phyloP scores from a whole-genome alignment of 1,140 invertebrate genomes.

The Bacillus rossius region DNA sequence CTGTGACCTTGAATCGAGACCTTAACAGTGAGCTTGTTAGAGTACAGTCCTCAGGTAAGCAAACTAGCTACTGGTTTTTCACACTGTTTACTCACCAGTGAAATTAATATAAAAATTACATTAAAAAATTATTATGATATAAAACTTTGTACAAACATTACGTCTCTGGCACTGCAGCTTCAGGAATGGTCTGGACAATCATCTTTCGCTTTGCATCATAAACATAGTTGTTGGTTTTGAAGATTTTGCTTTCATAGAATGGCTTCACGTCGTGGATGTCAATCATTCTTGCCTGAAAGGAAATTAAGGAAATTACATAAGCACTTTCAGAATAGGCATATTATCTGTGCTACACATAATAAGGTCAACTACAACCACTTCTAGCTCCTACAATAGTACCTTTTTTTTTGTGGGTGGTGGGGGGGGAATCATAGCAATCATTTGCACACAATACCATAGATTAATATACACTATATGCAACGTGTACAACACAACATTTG shows the following conservation, averaged over 20 bases:
- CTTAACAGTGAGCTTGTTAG: too few relatives aligned
- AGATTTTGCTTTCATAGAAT: constrained; percentile 91
- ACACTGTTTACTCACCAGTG: too few relatives aligned
- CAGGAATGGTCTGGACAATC: constrained; percentile 72
- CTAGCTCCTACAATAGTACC: background rate
- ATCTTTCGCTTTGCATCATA: constrained; percentile 80
- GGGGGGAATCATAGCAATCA: too few relatives aligned
- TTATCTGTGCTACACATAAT: background rate
- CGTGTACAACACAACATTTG: too few relatives aligned
- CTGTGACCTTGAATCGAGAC: too few relatives aligned
- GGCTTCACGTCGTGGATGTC: constrained; percentile 84
- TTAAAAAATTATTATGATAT: too few relatives aligned
- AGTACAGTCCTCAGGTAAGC: too few relatives aligned
- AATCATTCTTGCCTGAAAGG: constrained; percentile 72
- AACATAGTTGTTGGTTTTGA: constrained; percentile 82
- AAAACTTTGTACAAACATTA: background rate
- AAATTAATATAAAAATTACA: too few relatives aligned
- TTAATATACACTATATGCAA: too few relatives aligned
- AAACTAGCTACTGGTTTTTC: too few relatives aligned
- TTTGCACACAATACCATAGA: too few relatives aligned
- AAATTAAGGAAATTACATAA: constrained; percentile 14
- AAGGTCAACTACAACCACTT: background rate
- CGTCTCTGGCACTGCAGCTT: constrained; percentile 11
- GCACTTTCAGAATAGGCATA: background rate
- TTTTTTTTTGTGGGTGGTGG: too few relatives aligned